phyloP scores from a whole-genome alignment of 2,797 vertebrate species.

The Manis pentadactyla region DNA sequence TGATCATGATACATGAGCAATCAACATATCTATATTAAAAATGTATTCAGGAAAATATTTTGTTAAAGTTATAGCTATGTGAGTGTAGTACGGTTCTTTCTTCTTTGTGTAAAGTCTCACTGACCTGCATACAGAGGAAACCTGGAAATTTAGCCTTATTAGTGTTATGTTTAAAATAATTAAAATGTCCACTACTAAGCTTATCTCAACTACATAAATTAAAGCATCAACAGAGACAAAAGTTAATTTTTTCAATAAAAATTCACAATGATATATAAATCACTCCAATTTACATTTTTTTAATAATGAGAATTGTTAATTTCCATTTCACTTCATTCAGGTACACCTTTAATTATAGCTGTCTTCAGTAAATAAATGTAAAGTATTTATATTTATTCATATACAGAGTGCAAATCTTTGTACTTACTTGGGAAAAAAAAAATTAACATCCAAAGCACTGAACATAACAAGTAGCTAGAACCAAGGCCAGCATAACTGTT shows the following conservation, averaged over 20 bases:
- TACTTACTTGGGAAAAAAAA: not conserved
- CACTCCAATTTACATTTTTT: not conserved
- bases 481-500: not conserved
- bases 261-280: not conserved
- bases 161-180: not conserved
- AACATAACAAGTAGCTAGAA: not conserved
- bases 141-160: not conserved
- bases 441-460: not conserved
- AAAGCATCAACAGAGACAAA: not conserved
- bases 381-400: constrained; percentile 5
- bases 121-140: not conserved
- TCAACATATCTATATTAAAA: not conserved
- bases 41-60: not conserved
- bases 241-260: not conserved
- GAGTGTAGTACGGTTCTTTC: not conserved
- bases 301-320: not conserved
- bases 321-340: not conserved
- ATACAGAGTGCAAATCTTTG: not conserved
- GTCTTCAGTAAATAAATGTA: not conserved
- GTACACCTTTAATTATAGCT: not conserved
- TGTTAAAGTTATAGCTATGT: not conserved
- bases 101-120: not conserved
- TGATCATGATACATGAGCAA: not conserved
- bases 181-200: not conserved
- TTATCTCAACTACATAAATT: not conserved